These are phyloP conservation scores for Drosophila virilis DNA, from an alignment of 1,140 invertebrate species.

Conservation along the genomic window DNA sequence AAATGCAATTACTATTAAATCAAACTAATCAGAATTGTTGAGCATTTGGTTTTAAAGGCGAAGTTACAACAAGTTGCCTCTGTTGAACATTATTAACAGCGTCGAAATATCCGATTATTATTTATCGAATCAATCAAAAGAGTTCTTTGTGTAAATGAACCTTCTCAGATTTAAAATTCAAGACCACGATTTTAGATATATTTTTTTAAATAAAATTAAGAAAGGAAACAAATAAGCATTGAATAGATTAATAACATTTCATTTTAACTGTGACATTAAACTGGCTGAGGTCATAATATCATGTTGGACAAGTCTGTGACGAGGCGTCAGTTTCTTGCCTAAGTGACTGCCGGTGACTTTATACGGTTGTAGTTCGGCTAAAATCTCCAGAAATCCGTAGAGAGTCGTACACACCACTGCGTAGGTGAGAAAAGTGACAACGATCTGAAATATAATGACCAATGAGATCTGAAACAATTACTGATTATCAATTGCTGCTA, in stretches of 20 bases:
- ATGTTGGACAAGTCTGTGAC: not conserved
- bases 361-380: conserved; percentile 3
- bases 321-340: conserved; percentile 27
- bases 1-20: not conserved
- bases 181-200: no score
- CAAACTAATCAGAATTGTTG: no score
- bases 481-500: conserved; percentile 18
- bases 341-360: not conserved
- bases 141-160: no score
- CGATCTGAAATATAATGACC: conserved; percentile 65
- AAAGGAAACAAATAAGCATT: not conserved
- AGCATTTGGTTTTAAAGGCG: no score
- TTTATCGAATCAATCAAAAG: no score
- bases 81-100: no score
- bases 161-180: no score
- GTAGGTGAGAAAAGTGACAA: conserved; percentile 38
- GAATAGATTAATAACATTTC: not conserved
- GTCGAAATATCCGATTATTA: no score
- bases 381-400: conserved; percentile 42
- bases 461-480: conserved; percentile 60
- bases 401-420: conserved; percentile 37
- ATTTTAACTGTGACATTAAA: conserved; percentile 49
- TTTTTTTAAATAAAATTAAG: no score
- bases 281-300: conserved; percentile 54
- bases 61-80: no score